These are phyloP conservation scores for Holotrichia oblita DNA, from an alignment of 1,140 invertebrate species.

Conservation along the genomic window DNA sequence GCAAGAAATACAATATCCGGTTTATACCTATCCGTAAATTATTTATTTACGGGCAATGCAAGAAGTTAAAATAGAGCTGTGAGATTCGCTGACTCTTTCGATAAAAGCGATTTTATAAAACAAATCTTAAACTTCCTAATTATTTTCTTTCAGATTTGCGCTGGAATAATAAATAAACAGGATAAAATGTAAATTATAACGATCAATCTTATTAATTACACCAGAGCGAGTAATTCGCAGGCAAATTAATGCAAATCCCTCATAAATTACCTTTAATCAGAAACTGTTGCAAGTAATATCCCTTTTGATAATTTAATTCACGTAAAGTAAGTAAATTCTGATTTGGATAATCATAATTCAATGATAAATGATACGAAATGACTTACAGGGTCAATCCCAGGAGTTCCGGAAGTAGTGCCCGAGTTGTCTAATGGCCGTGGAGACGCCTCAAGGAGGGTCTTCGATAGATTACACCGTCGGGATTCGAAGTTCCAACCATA, in stretches of 20 bases:
- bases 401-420: conserved; percentile 44
- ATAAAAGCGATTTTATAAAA: neutral
- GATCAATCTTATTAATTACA: conserved; percentile 35
- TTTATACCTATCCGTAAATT: neutral
- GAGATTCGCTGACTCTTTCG: too few species aligned
- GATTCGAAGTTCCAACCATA: conserved; percentile 55
- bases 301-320: conserved; percentile 43
- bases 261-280: conserved; percentile 38
- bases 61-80: neutral
- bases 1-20: neutral
- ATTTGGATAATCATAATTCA: conserved; percentile 48
- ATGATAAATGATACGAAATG: conserved; percentile 53
- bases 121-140: neutral
- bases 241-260: conserved; percentile 37
- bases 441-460: conserved; percentile 51
- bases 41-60: neutral
- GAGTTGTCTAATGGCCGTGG: conserved; percentile 49
- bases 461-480: conserved; percentile 58
- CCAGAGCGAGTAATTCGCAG: neutral
- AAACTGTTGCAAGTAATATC: conserved; percentile 22
- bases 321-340: conserved; percentile 42
- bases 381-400: conserved; percentile 51
- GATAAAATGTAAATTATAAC: neutral
- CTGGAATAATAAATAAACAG: neutral
- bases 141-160: neutral